Conservation (phyloP, 1,140 invertebrate species). For the Drosophila watanabei region DNA sequence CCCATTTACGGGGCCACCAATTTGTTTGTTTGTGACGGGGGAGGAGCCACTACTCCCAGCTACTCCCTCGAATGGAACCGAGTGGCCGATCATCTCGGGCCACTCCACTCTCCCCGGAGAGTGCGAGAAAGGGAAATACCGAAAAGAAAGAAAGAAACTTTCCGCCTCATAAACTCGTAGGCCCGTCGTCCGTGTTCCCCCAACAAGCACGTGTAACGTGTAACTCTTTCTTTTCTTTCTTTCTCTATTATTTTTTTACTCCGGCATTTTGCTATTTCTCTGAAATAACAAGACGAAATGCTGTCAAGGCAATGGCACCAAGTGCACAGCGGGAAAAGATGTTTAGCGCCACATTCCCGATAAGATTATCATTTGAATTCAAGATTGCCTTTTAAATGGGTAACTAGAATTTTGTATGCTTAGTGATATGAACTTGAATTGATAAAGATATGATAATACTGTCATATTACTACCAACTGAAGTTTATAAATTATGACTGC, state of each 20-base stretch:
- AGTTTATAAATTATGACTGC: background rate
- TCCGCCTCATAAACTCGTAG: conserved; percentile 72
- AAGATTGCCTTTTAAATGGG: conserved; percentile 2
- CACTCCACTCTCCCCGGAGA: conserved; percentile 1
- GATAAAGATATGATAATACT: conserved; percentile 5
- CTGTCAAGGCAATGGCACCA: conserved; percentile 44
- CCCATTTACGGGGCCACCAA: conserved; percentile 49
- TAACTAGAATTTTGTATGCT: background rate
- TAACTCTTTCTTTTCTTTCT: conserved; percentile 50
- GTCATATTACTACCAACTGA: background rate
- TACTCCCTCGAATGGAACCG: conserved; percentile 57
- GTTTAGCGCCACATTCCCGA: background rate
- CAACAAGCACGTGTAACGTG: conserved; percentile 65
- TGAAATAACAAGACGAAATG: conserved; percentile 50
- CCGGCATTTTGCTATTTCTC: conserved; percentile 64
- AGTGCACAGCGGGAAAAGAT: conserved; percentile 21
- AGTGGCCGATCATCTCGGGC: conserved; percentile 22
- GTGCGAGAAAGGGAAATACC: conserved; percentile 10
- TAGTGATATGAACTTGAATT: background rate
- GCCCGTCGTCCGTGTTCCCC: conserved; percentile 12
- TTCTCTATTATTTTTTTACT: conserved; percentile 24
- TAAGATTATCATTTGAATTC: conserved; percentile 6
- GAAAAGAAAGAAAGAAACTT: conserved; percentile 58
- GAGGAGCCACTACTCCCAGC: conserved; percentile 11
- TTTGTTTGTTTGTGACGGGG: conserved; percentile 57